Percentiles rank a stretch among this genome's conserved stretches.
Evolutionary conservation across 2,888 invertebrate genomes (phyloP).

Genomic region (Leucoma salicis): DNA sequence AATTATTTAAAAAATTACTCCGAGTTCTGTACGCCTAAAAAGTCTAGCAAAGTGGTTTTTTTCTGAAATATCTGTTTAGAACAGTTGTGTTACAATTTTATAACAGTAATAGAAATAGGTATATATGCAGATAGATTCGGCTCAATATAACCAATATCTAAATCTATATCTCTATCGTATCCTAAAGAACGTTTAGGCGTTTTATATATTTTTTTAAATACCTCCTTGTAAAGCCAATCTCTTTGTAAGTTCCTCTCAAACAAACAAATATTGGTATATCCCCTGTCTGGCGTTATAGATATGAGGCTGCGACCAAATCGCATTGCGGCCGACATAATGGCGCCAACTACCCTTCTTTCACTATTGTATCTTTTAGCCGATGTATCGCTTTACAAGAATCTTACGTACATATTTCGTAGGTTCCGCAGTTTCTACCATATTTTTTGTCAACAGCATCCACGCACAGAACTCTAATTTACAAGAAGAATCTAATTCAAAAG

Average conservation of each 20-base stretch:
- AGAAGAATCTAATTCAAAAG: too few species aligned
- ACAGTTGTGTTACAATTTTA: too few species aligned
- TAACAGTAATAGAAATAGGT: too few species aligned
- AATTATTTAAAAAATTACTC: too few species aligned
- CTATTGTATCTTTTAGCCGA: constrained; percentile 25
- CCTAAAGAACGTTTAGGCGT: not conserved
- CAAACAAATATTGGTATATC: constrained; percentile 6
- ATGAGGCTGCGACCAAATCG: constrained; percentile 48
- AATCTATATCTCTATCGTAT: not conserved
- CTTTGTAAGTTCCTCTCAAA: not conserved
- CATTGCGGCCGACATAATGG: constrained; percentile 44
- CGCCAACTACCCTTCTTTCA: constrained; percentile 44
- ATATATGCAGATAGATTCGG: too few species aligned
- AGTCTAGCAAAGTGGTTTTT: too few species aligned
- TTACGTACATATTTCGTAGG: too few species aligned
- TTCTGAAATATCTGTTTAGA: too few species aligned
- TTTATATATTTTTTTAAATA: not conserved
- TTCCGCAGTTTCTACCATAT: too few species aligned
- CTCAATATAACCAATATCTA: not conserved
- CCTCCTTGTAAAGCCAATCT: not conserved
- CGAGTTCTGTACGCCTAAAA: too few species aligned
- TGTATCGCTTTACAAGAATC: constrained; percentile 19
- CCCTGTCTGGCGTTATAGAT: constrained; percentile 32
- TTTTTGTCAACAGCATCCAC: too few species aligned
- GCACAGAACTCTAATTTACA: too few species aligned